These are phyloP conservation scores for Papilio machaon DNA, from an alignment of 1,140 invertebrate species.

Conservation along the genomic window DNA sequence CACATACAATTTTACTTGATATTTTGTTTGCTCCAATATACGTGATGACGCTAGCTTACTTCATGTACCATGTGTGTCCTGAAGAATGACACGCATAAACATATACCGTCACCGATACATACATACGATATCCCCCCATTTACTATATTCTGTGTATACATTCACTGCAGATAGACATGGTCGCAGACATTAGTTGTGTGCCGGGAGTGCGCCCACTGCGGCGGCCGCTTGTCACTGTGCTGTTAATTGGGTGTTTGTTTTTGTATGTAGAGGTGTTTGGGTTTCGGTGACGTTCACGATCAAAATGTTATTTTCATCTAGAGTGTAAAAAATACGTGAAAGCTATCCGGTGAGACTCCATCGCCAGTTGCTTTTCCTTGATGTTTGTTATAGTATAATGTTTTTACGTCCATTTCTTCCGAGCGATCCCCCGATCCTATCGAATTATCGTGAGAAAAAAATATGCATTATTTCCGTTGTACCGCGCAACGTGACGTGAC, in stretches of 20 bases:
- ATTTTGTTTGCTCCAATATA: no score
- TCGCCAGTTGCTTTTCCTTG: background rate
- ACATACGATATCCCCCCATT: background rate
- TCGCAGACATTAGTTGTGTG: no score
- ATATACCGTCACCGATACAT: background rate
- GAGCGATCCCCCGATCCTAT: background rate
- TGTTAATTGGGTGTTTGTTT: background rate
- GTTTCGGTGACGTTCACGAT: background rate
- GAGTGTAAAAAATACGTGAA: background rate
- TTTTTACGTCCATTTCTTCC: background rate
- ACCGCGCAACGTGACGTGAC: background rate
- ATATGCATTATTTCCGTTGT: conserved; percentile 36
- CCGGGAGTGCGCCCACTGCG: background rate
- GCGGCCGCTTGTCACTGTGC: background rate
- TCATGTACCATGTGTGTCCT: no score
- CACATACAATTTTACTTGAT: background rate
- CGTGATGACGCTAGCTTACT: no score
- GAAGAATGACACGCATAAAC: background rate
- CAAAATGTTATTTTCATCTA: background rate
- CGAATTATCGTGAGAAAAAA: conserved; percentile 18
- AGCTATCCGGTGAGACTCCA: background rate
- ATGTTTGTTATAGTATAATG: background rate
- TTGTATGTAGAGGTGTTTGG: background rate
- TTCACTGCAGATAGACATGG: no score
- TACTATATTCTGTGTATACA: background rate